A percentile compares a stretch with the other conserved stretches of the same genome.
These are phyloP conservation scores for Lasius platythorax DNA, from an alignment of 2,888 invertebrate genomes.

Conservation along the genomic window DNA sequence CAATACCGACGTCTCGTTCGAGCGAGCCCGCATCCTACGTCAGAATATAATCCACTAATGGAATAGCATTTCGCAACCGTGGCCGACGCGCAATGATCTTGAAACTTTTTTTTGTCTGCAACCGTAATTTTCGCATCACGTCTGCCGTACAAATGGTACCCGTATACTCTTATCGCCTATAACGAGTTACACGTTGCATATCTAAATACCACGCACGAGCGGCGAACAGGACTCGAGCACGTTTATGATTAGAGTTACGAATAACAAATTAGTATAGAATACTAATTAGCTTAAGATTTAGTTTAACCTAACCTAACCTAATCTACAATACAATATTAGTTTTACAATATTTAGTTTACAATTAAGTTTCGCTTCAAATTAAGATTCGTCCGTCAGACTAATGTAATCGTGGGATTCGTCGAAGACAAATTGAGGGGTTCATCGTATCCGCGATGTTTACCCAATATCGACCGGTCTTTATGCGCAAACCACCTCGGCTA, in stretches of 20 bases:
- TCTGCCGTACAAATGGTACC: constrained; percentile 9
- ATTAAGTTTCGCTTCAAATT: too few relatives aligned
- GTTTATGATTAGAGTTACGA: not conserved
- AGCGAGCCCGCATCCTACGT: constrained; percentile 36
- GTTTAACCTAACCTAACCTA: not conserved
- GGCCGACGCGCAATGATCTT: constrained; percentile 33
- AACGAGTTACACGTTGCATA: not conserved
- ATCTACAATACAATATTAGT: too few relatives aligned
- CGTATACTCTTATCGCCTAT: constrained; percentile 18
- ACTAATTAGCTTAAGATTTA: not conserved
- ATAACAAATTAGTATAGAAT: not conserved
- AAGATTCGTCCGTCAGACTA: too few relatives aligned
- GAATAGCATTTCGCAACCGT: constrained; percentile 31
- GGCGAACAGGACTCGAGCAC: not conserved
- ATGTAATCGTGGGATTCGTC: not conserved
- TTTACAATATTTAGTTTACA: too few relatives aligned
- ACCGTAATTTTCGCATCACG: constrained; percentile 26
- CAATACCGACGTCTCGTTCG: constrained; percentile 2
- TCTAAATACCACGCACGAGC: not conserved
- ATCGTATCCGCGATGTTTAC: not conserved
- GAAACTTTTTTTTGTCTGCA: constrained; percentile 14
- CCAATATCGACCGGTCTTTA: constrained; percentile 18
- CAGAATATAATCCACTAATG: constrained; percentile 35
- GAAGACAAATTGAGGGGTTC: not conserved
- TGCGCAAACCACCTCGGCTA: constrained; percentile 13